A percentile compares a stretch with the other conserved stretches of the same genome.
phyloP scores from a whole-genome alignment of 1,140 invertebrate species.

The Drosophila pruinosa region DNA sequence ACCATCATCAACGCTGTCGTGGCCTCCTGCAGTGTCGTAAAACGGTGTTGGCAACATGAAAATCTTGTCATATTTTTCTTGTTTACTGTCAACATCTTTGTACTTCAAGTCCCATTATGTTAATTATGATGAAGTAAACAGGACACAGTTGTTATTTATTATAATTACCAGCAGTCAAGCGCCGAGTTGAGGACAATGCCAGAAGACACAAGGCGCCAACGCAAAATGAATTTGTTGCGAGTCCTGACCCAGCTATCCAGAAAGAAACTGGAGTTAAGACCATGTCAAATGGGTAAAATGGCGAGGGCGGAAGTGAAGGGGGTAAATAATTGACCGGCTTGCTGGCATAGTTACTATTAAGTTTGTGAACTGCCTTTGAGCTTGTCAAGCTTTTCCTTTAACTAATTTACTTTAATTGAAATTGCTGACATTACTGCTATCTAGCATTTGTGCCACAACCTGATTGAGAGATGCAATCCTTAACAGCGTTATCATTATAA shows the following conservation, averaged over 20 bases:
- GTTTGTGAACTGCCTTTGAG: not conserved
- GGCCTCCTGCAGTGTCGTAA: conserved; percentile 48
- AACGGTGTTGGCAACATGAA: conserved; percentile 68
- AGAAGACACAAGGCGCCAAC: conserved; percentile 39
- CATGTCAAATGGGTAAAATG: not conserved
- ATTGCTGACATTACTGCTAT: not conserved
- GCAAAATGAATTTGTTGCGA: conserved; percentile 72
- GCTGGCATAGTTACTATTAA: conserved; percentile 2
- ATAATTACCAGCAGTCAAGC: conserved; percentile 77
- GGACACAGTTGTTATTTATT: conserved; percentile 81
- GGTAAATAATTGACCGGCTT: conserved; percentile 22
- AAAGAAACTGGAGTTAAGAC: not conserved
- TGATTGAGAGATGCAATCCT: conserved; percentile 3
- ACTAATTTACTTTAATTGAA: conserved; percentile 57
- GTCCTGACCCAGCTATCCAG: conserved; percentile 14
- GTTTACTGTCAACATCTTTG: conserved; percentile 81
- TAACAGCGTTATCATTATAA: not conserved
- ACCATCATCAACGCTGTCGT: not conserved
- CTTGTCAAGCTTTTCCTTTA: conserved; percentile 12
- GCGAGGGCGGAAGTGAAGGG: not conserved
- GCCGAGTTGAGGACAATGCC: conserved; percentile 40
- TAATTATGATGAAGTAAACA: conserved; percentile 81
- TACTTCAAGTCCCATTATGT: conserved; percentile 81
- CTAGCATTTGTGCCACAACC: not conserved
- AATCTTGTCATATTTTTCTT: conserved; percentile 81